These are phyloP conservation scores for Orchestes rusci DNA, from an alignment of 2,888 invertebrate species.

Conservation along the genomic window DNA sequence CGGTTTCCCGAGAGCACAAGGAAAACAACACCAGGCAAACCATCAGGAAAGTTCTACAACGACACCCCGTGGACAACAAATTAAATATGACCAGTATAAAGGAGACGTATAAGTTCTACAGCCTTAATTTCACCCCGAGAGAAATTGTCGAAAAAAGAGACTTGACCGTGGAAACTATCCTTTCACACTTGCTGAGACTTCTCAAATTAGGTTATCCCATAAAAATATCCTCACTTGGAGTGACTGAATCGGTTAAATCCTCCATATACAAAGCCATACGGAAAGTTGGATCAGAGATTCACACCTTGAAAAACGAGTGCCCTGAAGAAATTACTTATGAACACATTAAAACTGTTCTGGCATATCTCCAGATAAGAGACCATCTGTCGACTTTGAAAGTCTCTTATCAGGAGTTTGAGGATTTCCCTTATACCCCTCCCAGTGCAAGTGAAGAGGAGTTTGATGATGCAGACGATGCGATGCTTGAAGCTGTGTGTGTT, in stretches of 20 bases:
- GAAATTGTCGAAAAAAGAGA: too few species aligned
- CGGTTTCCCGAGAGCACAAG: too few species aligned
- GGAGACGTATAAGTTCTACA: too few species aligned
- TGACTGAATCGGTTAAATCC: conserved; percentile 32
- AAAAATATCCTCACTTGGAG: conserved; percentile 36
- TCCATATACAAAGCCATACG: conserved; percentile 26
- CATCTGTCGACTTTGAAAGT: conserved; percentile 33
- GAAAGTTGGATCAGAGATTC: conserved; percentile 7
- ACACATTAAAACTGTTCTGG: conserved; percentile 35
- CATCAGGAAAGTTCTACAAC: conserved; percentile 29
- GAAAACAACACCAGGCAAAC: conserved; percentile 3
- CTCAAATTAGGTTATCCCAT: conserved; percentile 44
- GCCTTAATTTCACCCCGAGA: too few species aligned
- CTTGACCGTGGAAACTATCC: too few species aligned
- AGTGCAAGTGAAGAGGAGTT: not conserved
- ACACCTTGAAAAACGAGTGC: conserved; percentile 37
- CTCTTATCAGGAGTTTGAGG: conserved; percentile 37
- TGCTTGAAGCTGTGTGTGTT: conserved; percentile 15
- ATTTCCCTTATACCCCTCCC: conserved; percentile 14
- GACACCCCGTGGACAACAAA: too few species aligned
- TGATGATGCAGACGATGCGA: conserved; percentile 11
- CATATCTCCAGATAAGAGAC: conserved; percentile 35
- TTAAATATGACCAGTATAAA: too few species aligned
- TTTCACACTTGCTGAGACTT: conserved; percentile 41
- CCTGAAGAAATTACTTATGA: conserved; percentile 35